phyloP scores from a whole-genome alignment of 2,113 vertebrate genomes.

The Otis tarda region DNA sequence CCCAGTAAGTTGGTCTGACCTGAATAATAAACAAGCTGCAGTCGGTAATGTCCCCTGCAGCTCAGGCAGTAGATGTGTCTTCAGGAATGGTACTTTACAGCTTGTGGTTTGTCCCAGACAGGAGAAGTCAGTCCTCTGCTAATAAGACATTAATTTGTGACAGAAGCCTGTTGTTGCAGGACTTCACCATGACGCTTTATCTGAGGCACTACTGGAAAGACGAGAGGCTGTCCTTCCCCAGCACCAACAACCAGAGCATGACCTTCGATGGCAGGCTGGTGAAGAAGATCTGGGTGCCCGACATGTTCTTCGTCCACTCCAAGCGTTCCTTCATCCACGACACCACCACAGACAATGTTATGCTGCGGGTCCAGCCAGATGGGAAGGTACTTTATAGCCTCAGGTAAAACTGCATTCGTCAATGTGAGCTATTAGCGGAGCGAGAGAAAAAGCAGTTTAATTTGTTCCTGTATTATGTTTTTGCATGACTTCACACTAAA shows the following conservation, averaged over 20 bases:
- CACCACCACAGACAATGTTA: slow-evolving; percentile 96
- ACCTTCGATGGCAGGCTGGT: slow-evolving; percentile 95
- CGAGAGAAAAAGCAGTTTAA: not conserved
- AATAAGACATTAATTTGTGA: not conserved
- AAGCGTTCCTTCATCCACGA: slow-evolving; percentile 97
- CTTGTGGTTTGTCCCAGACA: not conserved
- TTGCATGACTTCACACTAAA: not conserved
- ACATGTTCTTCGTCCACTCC: slow-evolving; percentile 98
- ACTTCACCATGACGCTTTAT: slow-evolving; percentile 97
- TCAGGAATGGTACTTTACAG: not conserved
- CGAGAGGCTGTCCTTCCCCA: slow-evolving; percentile 90
- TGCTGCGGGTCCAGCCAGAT: slow-evolving; percentile 94
- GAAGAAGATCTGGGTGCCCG: slow-evolving; percentile 98
- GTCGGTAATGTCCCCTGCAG: not conserved
- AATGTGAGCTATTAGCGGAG: not conserved
- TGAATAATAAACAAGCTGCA: not conserved
- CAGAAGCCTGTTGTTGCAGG: slow-evolving; percentile 70
- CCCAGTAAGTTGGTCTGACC: not conserved
- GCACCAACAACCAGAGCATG: slow-evolving; percentile 97
- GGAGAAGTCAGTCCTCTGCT: not conserved
- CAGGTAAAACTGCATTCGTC: slow-evolving; percentile 75
- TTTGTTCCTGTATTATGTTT: not conserved
- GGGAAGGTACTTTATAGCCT: slow-evolving; percentile 97
- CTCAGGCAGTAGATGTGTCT: not conserved
- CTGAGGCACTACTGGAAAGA: slow-evolving; percentile 98